Evolutionary conservation across 2,797 vertebrate species (phyloP).

Genomic region (Okamejei kenojei): DNA sequence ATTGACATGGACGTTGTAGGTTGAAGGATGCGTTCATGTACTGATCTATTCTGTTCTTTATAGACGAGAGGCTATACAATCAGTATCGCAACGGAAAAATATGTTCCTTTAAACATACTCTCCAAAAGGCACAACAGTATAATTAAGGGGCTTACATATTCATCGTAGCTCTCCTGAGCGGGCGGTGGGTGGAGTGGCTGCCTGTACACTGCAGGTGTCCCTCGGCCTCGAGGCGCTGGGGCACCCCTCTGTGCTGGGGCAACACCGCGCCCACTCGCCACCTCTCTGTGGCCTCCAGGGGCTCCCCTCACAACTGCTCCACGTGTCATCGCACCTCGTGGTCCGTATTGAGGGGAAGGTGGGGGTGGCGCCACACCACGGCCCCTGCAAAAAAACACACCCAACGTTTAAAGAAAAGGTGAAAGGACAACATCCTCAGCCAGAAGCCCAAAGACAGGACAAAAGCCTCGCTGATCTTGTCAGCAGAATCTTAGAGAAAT

Average conservation of each 20-base stretch:
- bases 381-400: constrained; percentile 58
- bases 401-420: background rate
- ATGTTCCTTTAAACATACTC: too few species aligned
- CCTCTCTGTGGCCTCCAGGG: constrained; percentile 57
- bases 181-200: constrained; percentile 67
- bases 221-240: constrained; percentile 69
- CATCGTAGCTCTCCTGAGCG: constrained; percentile 78
- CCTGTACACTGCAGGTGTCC: constrained; percentile 50
- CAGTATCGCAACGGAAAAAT: background rate
- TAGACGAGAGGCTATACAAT: too few species aligned
- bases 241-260: constrained; percentile 68
- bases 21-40: too few species aligned
- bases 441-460: background rate
- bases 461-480: background rate
- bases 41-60: too few species aligned
- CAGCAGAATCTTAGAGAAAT: background rate
- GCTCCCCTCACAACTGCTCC: constrained; percentile 75
- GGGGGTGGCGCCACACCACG: constrained; percentile 73
- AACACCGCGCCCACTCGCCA: constrained; percentile 72
- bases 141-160: constrained; percentile 71
- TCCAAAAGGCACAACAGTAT: background rate
- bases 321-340: constrained; percentile 71
- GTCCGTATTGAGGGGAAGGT: background rate
- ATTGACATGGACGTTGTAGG: too few species aligned
- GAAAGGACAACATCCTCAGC: background rate